Conservation (phyloP, 2,888 invertebrate species). For the Pyrrhia umbra region DNA sequence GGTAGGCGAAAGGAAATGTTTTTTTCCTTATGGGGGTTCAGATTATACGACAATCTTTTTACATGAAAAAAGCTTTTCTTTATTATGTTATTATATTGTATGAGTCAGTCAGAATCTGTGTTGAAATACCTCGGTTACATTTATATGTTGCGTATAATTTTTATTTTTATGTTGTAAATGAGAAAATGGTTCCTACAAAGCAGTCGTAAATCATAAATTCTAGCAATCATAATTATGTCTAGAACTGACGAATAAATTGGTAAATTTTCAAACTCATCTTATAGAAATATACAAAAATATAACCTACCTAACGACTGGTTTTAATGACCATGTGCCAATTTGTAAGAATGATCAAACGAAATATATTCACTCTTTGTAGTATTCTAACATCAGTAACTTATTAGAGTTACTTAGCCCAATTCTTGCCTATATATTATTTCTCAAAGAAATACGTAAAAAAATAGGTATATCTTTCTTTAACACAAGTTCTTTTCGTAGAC, state of each 20-base stretch:
- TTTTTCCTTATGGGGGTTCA: not conserved
- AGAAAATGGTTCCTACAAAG: no score
- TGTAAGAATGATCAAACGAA: not conserved
- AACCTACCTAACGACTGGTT: not conserved
- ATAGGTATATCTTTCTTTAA: conserved; percentile 4
- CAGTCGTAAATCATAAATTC: no score
- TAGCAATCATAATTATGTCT: no score
- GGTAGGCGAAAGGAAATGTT: conserved; percentile 1
- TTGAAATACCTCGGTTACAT: not conserved
- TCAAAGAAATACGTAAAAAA: conserved; percentile 12
- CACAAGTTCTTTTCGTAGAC: conserved; percentile 12
- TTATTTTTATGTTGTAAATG: no score
- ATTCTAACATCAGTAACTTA: not conserved
- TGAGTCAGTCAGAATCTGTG: no score
- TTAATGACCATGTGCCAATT: not conserved
- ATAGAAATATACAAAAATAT: not conserved
- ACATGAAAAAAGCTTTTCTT: not conserved
- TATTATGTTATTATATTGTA: not conserved
- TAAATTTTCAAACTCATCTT: not conserved
- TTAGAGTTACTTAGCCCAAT: not conserved
- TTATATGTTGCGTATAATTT: no score
- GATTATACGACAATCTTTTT: not conserved
- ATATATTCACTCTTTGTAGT: not conserved
- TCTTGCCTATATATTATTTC: conserved; percentile 8
- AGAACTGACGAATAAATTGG: not conserved